Evolutionary conservation across 2,888 invertebrate genomes (phyloP).

Genomic region (Epistrophe eligans): DNA sequence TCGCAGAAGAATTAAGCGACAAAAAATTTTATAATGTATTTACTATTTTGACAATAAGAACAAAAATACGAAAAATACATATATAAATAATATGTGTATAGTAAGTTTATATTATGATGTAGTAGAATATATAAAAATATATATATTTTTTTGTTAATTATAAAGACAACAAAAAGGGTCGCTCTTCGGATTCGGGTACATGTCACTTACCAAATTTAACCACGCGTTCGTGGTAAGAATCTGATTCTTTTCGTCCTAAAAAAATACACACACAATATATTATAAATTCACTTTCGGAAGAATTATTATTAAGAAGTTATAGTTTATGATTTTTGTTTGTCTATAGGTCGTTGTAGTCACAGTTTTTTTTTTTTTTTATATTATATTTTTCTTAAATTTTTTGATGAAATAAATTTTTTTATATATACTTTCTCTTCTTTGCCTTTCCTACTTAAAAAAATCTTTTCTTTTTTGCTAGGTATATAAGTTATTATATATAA

Average conservation of each 20-base stretch:
- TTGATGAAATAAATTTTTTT: background rate
- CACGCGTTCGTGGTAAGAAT: conserved; percentile 99
- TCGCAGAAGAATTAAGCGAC: conserved; percentile 68
- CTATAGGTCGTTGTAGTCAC: conserved; percentile 8
- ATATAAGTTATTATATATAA: conserved; percentile 9
- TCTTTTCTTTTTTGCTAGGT: conserved; percentile 43
- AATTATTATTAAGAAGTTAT: background rate
- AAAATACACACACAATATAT: conserved; percentile 82
- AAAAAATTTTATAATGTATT: conserved; percentile 26
- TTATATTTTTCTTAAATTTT: conserved; percentile 7
- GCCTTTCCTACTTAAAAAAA: conserved; percentile 19
- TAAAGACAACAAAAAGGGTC: conserved; percentile 62
- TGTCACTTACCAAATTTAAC: conserved; percentile 98
- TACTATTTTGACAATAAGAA: conserved; percentile 36
- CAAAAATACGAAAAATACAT: conserved; percentile 44
- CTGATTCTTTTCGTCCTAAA: conserved; percentile 99
- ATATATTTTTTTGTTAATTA: background rate
- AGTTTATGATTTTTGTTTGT: conserved; percentile 29
- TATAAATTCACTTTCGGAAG: conserved; percentile 44
- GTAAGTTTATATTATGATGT: conserved; percentile 35
- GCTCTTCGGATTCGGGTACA: conserved; percentile 82
- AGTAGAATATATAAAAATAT: background rate
- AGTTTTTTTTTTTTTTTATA: background rate
- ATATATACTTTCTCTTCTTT: background rate
- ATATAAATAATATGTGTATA: conserved; percentile 50